These are phyloP conservation scores for Elachura formosa DNA, from an alignment of 2,113 vertebrate species.

Conservation along the genomic window DNA sequence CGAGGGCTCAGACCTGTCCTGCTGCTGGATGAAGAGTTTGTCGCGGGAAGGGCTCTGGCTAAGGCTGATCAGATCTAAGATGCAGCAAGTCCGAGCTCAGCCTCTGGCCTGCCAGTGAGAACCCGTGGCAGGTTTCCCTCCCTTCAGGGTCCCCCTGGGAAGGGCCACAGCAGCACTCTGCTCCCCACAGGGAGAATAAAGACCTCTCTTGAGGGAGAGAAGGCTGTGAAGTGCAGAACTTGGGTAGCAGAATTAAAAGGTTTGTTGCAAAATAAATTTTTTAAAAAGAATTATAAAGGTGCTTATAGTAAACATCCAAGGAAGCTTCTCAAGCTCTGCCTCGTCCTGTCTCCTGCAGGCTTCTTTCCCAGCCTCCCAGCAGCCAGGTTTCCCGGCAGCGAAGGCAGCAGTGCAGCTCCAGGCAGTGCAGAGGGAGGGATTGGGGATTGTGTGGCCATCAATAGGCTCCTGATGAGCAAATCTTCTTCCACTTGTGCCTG, in stretches of 20 bases:
- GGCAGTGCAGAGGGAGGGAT: background rate
- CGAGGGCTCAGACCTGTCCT: rapidly evolving
- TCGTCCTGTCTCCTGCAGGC: background rate
- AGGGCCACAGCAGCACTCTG: background rate
- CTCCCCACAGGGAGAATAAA: background rate
- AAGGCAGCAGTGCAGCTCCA: background rate
- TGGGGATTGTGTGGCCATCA: slow-evolving; percentile 12
- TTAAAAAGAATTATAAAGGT: background rate
- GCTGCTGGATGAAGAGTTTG: background rate
- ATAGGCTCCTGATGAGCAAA: background rate
- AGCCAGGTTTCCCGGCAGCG: background rate
- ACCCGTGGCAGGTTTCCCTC: background rate
- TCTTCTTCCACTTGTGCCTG: background rate
- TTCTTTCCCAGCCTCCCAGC: background rate
- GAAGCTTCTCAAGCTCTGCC: background rate
- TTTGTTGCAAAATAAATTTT: background rate
- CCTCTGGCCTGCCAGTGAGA: background rate
- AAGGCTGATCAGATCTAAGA: background rate
- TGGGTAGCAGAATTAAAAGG: background rate
- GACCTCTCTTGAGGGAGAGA: background rate
- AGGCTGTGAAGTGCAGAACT: background rate
- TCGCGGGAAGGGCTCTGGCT: background rate
- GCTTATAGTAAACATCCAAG: background rate
- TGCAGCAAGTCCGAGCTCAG: background rate
- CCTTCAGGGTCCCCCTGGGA: background rate